A percentile compares a stretch with the other conserved stretches of the same genome.
phyloP scores from a whole-genome alignment of 2,113 vertebrate genomes.

The Bostrychus sinensis region DNA sequence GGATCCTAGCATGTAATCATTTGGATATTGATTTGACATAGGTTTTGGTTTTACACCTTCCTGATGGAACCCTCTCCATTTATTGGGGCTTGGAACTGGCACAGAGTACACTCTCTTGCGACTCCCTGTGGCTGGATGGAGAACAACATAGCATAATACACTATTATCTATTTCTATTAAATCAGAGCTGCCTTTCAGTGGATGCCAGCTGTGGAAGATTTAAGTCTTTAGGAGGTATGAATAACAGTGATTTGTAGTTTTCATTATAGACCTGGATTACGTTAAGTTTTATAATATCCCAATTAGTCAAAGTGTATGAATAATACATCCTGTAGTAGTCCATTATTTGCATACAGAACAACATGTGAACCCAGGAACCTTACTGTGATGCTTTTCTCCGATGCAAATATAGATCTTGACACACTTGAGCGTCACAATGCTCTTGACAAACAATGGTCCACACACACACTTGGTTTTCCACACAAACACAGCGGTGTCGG shows the following conservation, averaged over 20 bases:
- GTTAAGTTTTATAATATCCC: neutral
- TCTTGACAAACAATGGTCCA: constrained; percentile 10
- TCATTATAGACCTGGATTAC: neutral
- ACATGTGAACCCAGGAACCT: constrained; percentile 44
- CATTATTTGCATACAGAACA: constrained; percentile 4
- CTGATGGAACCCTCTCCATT: no score
- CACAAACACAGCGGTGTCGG: constrained; percentile 14
- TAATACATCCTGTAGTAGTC: constrained; percentile 7
- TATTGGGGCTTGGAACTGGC: no score
- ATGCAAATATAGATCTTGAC: constrained; percentile 44
- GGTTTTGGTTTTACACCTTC: no score
- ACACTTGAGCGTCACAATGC: constrained; percentile 43
- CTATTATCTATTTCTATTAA: neutral
- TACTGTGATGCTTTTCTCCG: constrained; percentile 19
- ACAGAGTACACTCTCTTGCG: no score
- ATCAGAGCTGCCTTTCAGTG: neutral
- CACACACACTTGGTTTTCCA: constrained; percentile 3
- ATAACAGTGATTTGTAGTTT: neutral
- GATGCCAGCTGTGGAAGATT: neutral
- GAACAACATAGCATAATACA: neutral
- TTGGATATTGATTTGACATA: no score
- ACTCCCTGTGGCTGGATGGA: no score
- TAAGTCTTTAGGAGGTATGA: neutral
- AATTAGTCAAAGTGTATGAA: neutral
- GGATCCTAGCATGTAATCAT: no score